These are phyloP conservation scores for Acrocera orbiculus DNA, from an alignment of 2,888 invertebrate species.

Conservation along the genomic window DNA sequence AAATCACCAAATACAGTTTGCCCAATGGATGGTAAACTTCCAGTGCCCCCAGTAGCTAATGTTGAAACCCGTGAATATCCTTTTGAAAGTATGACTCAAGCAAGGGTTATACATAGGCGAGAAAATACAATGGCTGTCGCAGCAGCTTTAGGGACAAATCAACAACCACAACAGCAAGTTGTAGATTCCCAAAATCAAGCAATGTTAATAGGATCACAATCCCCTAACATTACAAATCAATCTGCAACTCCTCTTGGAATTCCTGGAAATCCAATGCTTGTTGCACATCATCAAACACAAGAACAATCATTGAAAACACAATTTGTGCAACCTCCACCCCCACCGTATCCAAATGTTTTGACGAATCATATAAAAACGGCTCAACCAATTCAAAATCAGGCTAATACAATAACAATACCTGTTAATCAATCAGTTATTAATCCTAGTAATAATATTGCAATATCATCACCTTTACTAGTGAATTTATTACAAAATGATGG, in stretches of 20 bases:
- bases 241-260: conserved; percentile 5
- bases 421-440: conserved; percentile 3
- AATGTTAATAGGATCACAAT: conserved; percentile 1
- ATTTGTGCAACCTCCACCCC: conserved; percentile 25
- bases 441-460: conserved; percentile 40
- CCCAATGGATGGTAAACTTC: conserved; percentile 58
- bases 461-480: conserved; percentile 77
- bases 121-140: conserved; percentile 37
- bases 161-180: no score
- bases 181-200: conserved; percentile 2
- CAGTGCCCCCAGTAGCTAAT: conserved; percentile 35
- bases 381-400: conserved; percentile 2
- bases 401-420: conserved; percentile 6
- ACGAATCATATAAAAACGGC: conserved; percentile 7
- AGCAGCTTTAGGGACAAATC: conserved; percentile 13
- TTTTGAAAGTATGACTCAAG: conserved; percentile 82
- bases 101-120: conserved; percentile 66
- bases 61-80: conserved; percentile 47
- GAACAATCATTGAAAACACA: conserved; percentile 20
- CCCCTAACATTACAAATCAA: background rate
- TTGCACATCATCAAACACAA: conserved; percentile 4
- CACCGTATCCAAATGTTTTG: conserved; percentile 25
- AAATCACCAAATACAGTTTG: conserved; percentile 79
- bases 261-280: conserved; percentile 4
- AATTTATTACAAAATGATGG: conserved; percentile 80